A percentile compares a stretch with the other conserved stretches of the same genome.
Conservation (phyloP, 2,113 vertebrate genomes). For the Eolophus roseicapilla region DNA sequence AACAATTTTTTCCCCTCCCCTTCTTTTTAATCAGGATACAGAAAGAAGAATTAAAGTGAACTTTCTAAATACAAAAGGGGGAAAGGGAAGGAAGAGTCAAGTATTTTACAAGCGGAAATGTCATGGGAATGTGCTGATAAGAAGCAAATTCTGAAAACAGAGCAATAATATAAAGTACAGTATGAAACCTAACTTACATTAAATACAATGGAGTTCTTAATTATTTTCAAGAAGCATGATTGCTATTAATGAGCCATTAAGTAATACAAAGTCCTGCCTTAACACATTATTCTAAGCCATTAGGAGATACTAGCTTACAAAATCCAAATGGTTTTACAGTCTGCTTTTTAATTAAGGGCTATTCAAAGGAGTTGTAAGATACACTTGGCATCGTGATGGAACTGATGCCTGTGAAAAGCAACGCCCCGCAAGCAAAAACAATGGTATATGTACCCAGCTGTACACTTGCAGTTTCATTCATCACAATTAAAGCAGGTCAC, state of each 20-base stretch:
- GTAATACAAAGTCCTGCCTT: neutral
- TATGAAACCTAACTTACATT: neutral
- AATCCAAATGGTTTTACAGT: neutral
- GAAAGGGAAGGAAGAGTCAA: neutral
- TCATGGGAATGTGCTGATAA: neutral
- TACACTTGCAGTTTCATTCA: neutral
- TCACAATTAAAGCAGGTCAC: constrained; percentile 1
- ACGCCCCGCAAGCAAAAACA: neutral
- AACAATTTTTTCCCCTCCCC: neutral
- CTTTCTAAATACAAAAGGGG: neutral
- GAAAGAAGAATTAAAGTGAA: neutral
- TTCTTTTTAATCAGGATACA: neutral
- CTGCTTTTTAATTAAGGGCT: constrained; percentile 29
- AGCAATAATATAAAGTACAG: neutral
- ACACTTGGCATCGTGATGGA: neutral
- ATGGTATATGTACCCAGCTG: neutral
- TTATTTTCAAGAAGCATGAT: neutral
- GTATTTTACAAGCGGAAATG: neutral
- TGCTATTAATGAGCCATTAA: neutral
- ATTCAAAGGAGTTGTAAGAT: constrained; percentile 12
- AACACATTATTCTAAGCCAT: neutral
- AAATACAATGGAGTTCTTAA: neutral
- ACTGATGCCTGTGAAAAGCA: constrained; percentile 20
- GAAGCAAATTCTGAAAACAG: neutral
- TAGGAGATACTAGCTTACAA: neutral